Conservation (phyloP, 2,113 vertebrate genomes). For the Takifugu bimaculatus region DNA sequence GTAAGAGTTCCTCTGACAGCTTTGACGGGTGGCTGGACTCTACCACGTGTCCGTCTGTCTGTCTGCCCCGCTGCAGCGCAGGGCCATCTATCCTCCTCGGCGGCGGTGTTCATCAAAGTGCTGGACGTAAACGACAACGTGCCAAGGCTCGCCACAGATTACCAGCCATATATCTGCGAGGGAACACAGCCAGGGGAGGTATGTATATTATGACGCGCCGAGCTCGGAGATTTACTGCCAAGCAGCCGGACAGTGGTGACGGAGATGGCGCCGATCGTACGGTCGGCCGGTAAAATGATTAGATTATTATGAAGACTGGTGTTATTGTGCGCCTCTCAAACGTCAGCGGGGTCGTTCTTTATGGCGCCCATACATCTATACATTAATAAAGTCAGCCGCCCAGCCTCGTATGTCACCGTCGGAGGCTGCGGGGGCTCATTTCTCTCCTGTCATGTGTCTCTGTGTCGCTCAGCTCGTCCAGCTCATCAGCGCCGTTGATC, state of each 20-base stretch:
- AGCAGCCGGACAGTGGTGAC: constrained; percentile 3
- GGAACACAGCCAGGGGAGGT: constrained; percentile 84
- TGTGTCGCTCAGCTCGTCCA: constrained; percentile 80
- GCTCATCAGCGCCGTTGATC: constrained; percentile 84
- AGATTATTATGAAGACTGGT: not conserved
- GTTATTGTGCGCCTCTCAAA: no score
- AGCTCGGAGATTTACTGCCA: constrained; percentile 24
- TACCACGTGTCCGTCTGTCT: not conserved
- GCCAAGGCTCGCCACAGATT: constrained; percentile 81
- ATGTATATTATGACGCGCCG: constrained; percentile 44
- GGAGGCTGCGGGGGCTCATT: no score
- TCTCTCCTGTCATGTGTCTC: constrained; percentile 1
- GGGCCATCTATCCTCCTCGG: constrained; percentile 76
- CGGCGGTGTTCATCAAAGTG: constrained; percentile 82
- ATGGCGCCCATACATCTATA: no score
- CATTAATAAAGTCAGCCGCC: no score
- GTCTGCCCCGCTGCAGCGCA: constrained; percentile 69
- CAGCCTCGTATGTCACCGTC: no score
- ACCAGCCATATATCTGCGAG: constrained; percentile 92
- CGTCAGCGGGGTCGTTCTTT: no score
- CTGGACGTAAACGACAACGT: constrained; percentile 89
- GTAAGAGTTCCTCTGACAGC: no score
- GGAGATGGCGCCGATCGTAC: not conserved
- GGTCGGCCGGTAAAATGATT: not conserved
- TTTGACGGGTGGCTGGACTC: no score